A percentile compares a stretch with the other conserved stretches of the same genome.
Conservation (phyloP, 2,113 vertebrate species). For the Melanostigma gelatinosum region DNA sequence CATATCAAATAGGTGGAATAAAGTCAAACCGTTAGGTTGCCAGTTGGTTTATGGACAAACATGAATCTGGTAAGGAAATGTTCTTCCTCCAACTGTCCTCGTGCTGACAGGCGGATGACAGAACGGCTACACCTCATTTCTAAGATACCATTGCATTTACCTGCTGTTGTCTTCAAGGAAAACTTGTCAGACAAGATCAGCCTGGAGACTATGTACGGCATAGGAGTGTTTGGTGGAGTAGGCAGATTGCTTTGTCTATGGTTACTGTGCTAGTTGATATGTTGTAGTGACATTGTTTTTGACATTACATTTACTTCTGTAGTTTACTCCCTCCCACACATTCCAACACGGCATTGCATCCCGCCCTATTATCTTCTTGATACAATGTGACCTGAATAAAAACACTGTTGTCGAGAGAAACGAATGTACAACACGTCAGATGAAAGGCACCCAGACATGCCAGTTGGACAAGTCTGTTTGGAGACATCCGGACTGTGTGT, state of each 20-base stretch:
- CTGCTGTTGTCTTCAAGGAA: constrained; percentile 22
- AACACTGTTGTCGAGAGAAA: neutral
- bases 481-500: neutral
- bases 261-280: neutral
- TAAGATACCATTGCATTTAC: neutral
- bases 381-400: neutral
- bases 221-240: neutral
- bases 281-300: neutral
- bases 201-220: constrained; percentile 6
- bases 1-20: neutral
- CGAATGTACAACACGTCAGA: neutral
- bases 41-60: neutral
- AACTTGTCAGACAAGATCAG: constrained; percentile 49
- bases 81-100: neutral
- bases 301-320: neutral
- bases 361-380: neutral
- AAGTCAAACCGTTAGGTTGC: neutral
- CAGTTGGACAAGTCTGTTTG: constrained; percentile 29
- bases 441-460: constrained; percentile 15
- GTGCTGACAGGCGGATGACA: neutral
- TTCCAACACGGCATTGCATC: neutral
- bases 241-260: neutral
- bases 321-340: neutral
- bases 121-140: neutral
- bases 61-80: neutral